phyloP scores from a whole-genome alignment of 2,888 invertebrate species.

The Dione vanillae region DNA sequence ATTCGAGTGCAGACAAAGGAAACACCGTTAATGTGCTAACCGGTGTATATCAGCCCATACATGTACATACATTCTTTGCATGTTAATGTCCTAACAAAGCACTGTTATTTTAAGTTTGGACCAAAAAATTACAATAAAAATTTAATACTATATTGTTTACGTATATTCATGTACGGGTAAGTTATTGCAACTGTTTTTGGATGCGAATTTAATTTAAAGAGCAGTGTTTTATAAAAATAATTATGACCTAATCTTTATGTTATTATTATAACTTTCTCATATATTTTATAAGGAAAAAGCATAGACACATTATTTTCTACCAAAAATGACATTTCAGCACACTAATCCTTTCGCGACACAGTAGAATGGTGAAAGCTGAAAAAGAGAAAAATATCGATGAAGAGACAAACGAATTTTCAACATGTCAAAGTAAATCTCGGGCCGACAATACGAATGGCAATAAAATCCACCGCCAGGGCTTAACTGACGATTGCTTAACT shows the following conservation, averaged over 20 bases:
- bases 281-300: background rate
- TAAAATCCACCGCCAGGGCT: constrained; percentile 75
- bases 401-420: constrained; percentile 77
- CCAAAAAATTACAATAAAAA: background rate
- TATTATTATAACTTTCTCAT: too few species aligned
- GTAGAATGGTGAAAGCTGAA: constrained; percentile 45
- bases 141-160: too few species aligned
- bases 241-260: too few species aligned
- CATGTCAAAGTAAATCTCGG: constrained; percentile 81
- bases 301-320: constrained; percentile 22
- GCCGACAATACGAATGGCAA: constrained; percentile 81
- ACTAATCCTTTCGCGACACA: constrained; percentile 46
- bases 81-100: constrained; percentile 37
- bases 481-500: constrained; percentile 72
- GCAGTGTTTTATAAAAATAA: too few species aligned
- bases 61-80: constrained; percentile 51
- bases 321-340: constrained; percentile 35
- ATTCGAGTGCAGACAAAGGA: constrained; percentile 80
- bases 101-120: constrained; percentile 36
- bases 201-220: too few species aligned
- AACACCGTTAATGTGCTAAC: constrained; percentile 76
- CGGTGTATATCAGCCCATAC: constrained; percentile 69
- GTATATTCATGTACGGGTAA: too few species aligned
- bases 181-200: too few species aligned
- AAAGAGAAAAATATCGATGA: constrained; percentile 45